Percentiles rank a stretch among this genome's conserved stretches.
Conservation (phyloP, 2,888 invertebrate species). For the Diplolepis rosae region DNA sequence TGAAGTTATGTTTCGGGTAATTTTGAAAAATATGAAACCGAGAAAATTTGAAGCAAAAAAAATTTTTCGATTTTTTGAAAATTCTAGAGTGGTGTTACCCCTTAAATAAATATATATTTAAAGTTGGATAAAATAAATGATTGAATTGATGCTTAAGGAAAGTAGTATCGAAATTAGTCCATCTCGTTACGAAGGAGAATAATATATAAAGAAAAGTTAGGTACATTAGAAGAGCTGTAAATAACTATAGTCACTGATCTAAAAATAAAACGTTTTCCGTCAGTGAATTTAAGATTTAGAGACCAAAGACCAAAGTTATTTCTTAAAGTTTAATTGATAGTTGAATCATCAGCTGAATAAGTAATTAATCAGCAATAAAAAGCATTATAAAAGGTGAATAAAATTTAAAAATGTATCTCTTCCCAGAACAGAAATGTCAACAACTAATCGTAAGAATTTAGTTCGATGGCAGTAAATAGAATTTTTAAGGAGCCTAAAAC, state of each 20-base stretch:
- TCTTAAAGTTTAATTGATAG: constrained; percentile 3
- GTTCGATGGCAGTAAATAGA: not conserved
- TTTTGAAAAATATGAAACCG: no score
- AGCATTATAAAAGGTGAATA: not conserved
- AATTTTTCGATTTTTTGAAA: no score
- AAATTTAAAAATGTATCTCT: not conserved
- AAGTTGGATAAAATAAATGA: no score
- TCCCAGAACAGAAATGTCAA: not conserved
- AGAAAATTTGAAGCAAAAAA: no score
- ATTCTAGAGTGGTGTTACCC: no score
- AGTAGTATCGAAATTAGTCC: no score
- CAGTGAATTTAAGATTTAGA: constrained; percentile 28
- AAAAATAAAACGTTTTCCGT: constrained; percentile 28
- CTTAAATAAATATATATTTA: no score
- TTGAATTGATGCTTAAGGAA: no score
- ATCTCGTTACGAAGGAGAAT: not conserved
- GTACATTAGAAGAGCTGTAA: constrained; percentile 24
- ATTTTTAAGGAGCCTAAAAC: not conserved
- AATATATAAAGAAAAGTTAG: constrained; percentile 28
- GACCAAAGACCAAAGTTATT: constrained; percentile 21
- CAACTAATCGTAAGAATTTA: not conserved
- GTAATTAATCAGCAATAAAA: not conserved
- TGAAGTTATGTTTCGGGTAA: no score
- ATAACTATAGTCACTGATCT: constrained; percentile 23
- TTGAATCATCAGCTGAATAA: not conserved